These are phyloP conservation scores for Apostichopus japonicus DNA, from an alignment of 35 echinoderm and acorn worm genomes.

Conservation along the genomic window DNA sequence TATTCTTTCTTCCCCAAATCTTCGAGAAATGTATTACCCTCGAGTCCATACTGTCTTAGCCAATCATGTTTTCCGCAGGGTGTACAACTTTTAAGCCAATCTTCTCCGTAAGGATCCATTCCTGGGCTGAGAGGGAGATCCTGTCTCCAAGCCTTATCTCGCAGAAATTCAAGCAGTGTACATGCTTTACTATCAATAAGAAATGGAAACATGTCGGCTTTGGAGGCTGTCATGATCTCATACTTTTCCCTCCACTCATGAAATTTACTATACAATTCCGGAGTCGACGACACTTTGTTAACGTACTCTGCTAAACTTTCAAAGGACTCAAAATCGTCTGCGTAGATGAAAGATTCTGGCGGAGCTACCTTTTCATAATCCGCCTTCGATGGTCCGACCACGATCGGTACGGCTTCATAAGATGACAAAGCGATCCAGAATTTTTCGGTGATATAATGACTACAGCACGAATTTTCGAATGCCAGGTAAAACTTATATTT, in stretches of 20 bases:
- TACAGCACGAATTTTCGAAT: conserved; percentile 74
- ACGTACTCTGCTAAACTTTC: conserved; percentile 62
- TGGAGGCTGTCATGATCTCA: background rate
- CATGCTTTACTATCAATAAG: background rate
- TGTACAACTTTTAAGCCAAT: background rate
- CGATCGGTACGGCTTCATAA: conserved; percentile 63
- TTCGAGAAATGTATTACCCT: too few relatives aligned
- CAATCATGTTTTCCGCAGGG: background rate
- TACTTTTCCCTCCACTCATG: conserved; percentile 59
- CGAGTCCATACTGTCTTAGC: background rate
- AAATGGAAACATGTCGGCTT: background rate
- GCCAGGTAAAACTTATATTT: conserved; percentile 81
- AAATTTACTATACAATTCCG: conserved; percentile 54
- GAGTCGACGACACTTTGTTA: conserved; percentile 39
- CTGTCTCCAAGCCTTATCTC: background rate
- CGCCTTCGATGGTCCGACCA: conserved; percentile 59
- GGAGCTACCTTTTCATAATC: conserved; percentile 57
- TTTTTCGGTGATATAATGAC: conserved; percentile 73
- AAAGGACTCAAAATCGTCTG: conserved; percentile 59
- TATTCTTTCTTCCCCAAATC: too few relatives aligned
- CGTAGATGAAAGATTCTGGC: conserved; percentile 69
- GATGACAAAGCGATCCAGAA: conserved; percentile 65
- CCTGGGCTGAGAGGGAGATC: background rate
- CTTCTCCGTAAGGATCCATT: background rate
- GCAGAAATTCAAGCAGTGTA: background rate